Conservation (phyloP, 2,797 vertebrate species). For the Presbytis comata region DNA sequence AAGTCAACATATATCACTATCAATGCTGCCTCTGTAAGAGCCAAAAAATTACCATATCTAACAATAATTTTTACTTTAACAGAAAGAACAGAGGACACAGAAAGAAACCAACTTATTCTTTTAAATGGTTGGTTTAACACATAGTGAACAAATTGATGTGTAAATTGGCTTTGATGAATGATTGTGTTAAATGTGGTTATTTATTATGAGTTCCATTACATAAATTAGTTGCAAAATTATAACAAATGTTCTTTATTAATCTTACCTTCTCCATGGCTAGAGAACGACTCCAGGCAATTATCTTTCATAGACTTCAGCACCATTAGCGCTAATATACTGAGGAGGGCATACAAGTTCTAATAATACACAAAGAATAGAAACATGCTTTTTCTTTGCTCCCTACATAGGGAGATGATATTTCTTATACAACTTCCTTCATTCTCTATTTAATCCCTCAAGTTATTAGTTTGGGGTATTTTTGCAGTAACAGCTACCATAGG, state of each 20-base stretch:
- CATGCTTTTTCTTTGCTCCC: conserved; percentile 39
- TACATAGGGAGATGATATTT: not conserved
- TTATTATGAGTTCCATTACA: conserved; percentile 82
- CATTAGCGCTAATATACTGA: conserved; percentile 64
- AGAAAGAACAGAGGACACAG: conserved; percentile 51
- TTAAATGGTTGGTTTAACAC: conserved; percentile 79
- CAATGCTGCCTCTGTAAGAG: conserved; percentile 44
- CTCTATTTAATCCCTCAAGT: conserved; percentile 26
- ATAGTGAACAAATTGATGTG: conserved; percentile 78
- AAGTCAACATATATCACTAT: conserved; percentile 53
- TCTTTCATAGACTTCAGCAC: conserved; percentile 73
- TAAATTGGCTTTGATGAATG: conserved; percentile 83
- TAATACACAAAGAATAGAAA: conserved; percentile 42
- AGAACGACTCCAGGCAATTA: conserved; percentile 74
- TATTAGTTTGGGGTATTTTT: conserved; percentile 52
- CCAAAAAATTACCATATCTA: conserved; percentile 25
- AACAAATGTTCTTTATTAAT: conserved; percentile 84
- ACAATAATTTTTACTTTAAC: conserved; percentile 74
- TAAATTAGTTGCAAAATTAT: conserved; percentile 83
- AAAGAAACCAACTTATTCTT: conserved; percentile 71
- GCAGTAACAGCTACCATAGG: conserved; percentile 42
- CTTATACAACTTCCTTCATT: conserved; percentile 1
- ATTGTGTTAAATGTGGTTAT: conserved; percentile 77
- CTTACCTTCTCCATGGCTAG: conserved; percentile 76
- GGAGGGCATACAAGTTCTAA: conserved; percentile 46